Base-by-base conservation (phyloP, 1,140 invertebrate genomes). In the Drosophila arawakana region DNA sequence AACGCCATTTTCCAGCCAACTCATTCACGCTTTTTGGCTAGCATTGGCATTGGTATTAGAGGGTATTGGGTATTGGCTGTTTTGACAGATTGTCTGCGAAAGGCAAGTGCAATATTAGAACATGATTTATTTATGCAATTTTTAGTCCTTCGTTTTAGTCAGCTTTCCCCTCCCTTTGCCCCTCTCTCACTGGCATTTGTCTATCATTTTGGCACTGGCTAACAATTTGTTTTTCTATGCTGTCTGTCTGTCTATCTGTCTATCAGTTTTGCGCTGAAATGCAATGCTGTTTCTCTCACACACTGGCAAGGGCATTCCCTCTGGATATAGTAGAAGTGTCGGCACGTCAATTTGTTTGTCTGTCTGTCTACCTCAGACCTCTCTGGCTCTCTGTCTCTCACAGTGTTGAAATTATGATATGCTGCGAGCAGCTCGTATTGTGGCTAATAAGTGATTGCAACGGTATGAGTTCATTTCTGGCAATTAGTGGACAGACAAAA, bases 51-150 rank as follows among this genome's bases (percentile, higher is more conserved):
- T 73, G 73, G 49, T 66, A 58, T 10, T 13, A 1, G 25, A 10
- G 47, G 18, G 25, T 30, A 30, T 30, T 30, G 25, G 25, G 25
- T 5, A 30, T 30, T 30, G 25, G 25, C 25, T 30, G 25, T 80
- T 82, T 79, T 84, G 84, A 88, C 84, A 89, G 84, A 88, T 88
- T 79, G 78, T 88, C 72, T 78, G 80, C 80, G 25, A 80, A 91
- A 80, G 78, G 76, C 89, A 85, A 91, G 79, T 91, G 89, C 79
- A 91, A 91, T 84, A 91, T 91, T 91, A 91, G 88, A 85, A 80
- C 85, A 91, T 91, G 89, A 91, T 91, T 91, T 91, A 91, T 91
- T 90, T 91, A 91, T 91, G 89, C 89, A 91, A 91, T 91, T 91
- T 91, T 89, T 89, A 88, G 73, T 30, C 25, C 25, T 30, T 30